A percentile compares a stretch with the other conserved stretches of the same genome.
Evolutionary conservation across 2,113 vertebrate genomes (phyloP).

Genomic region (Malurus alboscapulatus): DNA sequence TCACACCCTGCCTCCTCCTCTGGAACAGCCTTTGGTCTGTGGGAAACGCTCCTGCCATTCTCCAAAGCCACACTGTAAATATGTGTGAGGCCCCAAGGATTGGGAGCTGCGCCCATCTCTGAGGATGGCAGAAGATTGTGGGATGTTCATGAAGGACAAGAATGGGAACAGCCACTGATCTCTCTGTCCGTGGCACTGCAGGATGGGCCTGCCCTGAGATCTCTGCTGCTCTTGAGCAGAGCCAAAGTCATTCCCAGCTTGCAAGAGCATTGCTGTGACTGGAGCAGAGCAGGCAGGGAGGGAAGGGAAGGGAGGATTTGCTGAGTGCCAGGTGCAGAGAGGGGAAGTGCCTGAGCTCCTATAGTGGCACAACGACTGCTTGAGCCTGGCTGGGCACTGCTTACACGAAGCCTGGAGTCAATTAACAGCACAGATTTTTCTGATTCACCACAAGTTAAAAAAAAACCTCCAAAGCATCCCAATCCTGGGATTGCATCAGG

Average conservation of each 20-base stretch:
- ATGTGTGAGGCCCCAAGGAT: accelerated
- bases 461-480: background rate
- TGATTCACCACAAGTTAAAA: background rate
- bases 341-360: background rate
- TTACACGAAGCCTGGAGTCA: background rate
- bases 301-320: background rate
- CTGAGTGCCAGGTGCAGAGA: background rate
- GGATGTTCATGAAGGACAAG: background rate
- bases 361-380: background rate
- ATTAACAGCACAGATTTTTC: background rate
- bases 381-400: background rate
- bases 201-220: background rate
- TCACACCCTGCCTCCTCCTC: background rate
- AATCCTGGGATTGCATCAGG: background rate
- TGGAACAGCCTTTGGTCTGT: background rate
- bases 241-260: background rate
- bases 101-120: accelerated
- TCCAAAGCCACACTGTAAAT: background rate
- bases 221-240: background rate
- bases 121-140: background rate
- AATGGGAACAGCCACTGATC: background rate
- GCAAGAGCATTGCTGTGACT: background rate
- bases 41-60: background rate
- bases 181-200: background rate
- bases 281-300: background rate